These are phyloP conservation scores for Stictonetta naevosa DNA, from an alignment of 2,113 vertebrate genomes.

Conservation along the genomic window DNA sequence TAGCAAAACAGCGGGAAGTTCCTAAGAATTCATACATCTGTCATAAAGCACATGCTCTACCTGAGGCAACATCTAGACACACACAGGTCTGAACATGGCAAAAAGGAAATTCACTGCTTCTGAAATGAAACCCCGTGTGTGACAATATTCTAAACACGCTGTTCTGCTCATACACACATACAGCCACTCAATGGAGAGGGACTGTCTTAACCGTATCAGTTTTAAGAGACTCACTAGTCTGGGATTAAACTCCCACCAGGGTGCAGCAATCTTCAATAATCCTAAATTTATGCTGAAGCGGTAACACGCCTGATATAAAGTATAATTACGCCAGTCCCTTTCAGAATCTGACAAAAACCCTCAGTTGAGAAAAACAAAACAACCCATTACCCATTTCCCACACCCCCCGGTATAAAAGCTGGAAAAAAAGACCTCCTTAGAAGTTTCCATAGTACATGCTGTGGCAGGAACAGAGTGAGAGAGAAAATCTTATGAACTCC, in stretches of 20 bases:
- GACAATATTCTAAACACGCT: accelerated
- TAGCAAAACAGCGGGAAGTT: accelerated
- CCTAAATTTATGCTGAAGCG: not conserved
- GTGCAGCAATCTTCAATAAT: not conserved
- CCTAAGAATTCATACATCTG: not conserved
- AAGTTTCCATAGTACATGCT: not conserved
- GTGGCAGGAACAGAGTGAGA: accelerated
- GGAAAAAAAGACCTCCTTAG: accelerated
- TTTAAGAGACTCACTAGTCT: not conserved
- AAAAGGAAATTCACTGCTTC: accelerated
- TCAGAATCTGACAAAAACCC: not conserved
- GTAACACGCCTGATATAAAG: accelerated
- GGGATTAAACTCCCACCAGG: not conserved
- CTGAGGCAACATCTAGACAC: not conserved
- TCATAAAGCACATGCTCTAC: not conserved
- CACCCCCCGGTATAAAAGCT: accelerated
- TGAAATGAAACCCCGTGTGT: not conserved
- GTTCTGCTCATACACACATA: accelerated
- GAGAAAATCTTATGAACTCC: not conserved
- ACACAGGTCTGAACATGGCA: accelerated
- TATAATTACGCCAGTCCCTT: not conserved
- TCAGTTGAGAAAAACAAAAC: not conserved
- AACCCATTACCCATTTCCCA: not conserved
- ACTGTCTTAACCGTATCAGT: accelerated
- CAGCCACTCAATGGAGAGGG: accelerated